Conservation (phyloP, 2,113 vertebrate species). For the Myxocyprinus asiaticus region DNA sequence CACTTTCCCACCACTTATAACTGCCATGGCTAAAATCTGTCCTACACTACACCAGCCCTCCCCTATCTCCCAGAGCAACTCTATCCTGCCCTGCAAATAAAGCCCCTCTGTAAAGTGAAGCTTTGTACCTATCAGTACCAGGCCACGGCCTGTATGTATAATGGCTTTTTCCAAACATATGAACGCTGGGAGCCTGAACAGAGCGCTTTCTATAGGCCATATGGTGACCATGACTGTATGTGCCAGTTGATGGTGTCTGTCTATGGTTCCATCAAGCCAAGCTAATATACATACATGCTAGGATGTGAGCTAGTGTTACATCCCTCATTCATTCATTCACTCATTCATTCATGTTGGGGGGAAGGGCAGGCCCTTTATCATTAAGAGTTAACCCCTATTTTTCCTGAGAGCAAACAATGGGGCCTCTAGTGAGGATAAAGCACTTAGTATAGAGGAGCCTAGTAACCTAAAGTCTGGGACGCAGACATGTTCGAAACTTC, state of each 20-base stretch:
- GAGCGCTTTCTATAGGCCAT: slow-evolving; percentile 77
- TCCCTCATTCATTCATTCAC: slow-evolving; percentile 67
- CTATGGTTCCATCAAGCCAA: slow-evolving; percentile 61
- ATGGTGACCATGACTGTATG: slow-evolving; percentile 75
- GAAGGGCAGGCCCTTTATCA: slow-evolving; percentile 40
- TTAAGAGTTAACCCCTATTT: slow-evolving; percentile 74
- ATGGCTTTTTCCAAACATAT: slow-evolving; percentile 69
- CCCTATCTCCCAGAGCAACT: slow-evolving; percentile 57
- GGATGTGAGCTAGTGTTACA: slow-evolving; percentile 78
- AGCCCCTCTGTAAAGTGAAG: slow-evolving; percentile 70
- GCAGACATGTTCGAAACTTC: slow-evolving; percentile 47
- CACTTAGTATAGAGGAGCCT: slow-evolving; percentile 27
- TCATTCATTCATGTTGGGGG: slow-evolving; percentile 48
- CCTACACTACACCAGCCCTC: slow-evolving; percentile 16
- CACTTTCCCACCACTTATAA: not conserved
- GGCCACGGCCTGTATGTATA: slow-evolving; percentile 65
- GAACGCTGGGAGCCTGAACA: slow-evolving; percentile 66
- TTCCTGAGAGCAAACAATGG: slow-evolving; percentile 50
- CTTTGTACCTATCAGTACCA: slow-evolving; percentile 58
- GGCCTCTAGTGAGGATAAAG: slow-evolving; percentile 44
- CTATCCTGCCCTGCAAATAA: slow-evolving; percentile 59
- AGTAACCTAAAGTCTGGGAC: slow-evolving; percentile 21
- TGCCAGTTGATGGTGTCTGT: slow-evolving; percentile 80
- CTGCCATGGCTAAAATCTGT: slow-evolving; percentile 46
- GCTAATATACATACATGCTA: slow-evolving; percentile 71